These are phyloP conservation scores for Apodemia duryi DNA, from an alignment of 2,888 invertebrate genomes.

Conservation along the genomic window DNA sequence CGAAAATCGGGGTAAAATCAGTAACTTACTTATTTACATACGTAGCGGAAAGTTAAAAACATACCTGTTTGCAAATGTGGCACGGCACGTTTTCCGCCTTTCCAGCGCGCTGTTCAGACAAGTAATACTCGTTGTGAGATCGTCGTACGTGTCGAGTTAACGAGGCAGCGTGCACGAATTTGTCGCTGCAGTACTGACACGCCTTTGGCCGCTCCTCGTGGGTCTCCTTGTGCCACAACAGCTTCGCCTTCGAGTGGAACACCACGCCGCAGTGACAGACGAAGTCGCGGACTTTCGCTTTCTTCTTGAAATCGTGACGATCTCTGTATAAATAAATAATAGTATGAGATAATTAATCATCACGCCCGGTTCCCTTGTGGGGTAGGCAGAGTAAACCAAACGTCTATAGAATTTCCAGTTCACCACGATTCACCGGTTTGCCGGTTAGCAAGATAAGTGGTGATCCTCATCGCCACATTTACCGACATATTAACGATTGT, in stretches of 20 bases:
- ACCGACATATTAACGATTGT: too few relatives aligned
- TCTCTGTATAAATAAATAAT: constrained; percentile 57
- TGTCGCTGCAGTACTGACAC: constrained; percentile 91
- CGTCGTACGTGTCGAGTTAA: constrained; percentile 90
- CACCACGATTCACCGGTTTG: too few relatives aligned
- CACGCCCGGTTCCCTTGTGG: too few relatives aligned
- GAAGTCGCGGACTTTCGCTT: constrained; percentile 83
- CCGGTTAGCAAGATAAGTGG: too few relatives aligned
- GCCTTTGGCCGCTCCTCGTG: constrained; percentile 91
- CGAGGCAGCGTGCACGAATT: constrained; percentile 91
- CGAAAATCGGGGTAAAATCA: too few relatives aligned
- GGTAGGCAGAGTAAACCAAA: too few relatives aligned
- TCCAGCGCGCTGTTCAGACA: constrained; percentile 81
- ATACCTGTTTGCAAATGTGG: constrained; percentile 83
- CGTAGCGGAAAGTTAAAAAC: too few relatives aligned
- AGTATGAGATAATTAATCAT: too few relatives aligned
- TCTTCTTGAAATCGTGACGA: constrained; percentile 86
- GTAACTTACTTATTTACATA: too few relatives aligned
- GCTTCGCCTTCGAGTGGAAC: constrained; percentile 89
- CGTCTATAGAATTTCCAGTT: too few relatives aligned
- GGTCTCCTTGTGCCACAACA: constrained; percentile 91
- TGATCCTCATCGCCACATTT: too few relatives aligned
- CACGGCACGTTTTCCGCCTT: constrained; percentile 87
- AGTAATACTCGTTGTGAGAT: constrained; percentile 87
- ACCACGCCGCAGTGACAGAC: constrained; percentile 90